Base-by-base conservation (phyloP, 2,888 invertebrate genomes). In the Mylabris sibirica region DNA sequence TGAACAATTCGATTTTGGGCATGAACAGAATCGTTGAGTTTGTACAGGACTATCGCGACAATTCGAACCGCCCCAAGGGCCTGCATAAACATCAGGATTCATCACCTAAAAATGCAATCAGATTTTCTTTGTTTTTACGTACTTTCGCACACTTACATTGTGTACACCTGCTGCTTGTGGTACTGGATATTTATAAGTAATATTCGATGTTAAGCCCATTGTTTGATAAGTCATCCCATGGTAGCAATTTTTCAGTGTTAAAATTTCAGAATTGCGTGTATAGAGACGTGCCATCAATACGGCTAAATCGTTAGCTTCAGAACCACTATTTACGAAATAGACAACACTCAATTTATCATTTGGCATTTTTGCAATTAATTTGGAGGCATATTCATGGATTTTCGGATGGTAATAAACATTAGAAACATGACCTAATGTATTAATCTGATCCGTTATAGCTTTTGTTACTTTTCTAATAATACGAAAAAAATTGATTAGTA, bases 251-350 rank as follows among this genome's bases (percentile, higher is more conserved):
- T 93, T 91, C 64, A 99, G 87, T 0, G 96, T 93, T 38, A 99
- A 86, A 20, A 98, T 88, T 76, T 98, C 97, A 78, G 90, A 91
- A 79, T 93, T 91, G 1, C 92, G 92, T 0, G 98, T 98, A 82
- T 96, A 90, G 0, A 94, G 84, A 77, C 97, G 90, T 0, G 98
- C 94, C 84, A 99, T 88, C 35, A 97, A 82, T 74, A 95, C 88
- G 0, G 99, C 99, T 68, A 99, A 86, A 83, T 99, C 99, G 81
- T 98, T 99, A 0, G 99, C 98, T 85, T 99, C 99, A 5, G 97
- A 95, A 0, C 99, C 99, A 79, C 98, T 98, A 85, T 99, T 99
- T 1, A 96, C 94, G 77, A 98, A 90, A 82, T 97, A 98, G 2
- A 95, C 94, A 30, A 93, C 94, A 86, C 96, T 96, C 41, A 99